Conservation (phyloP, 2,888 invertebrate genomes). For the Dolichomitus sp. region DNA sequence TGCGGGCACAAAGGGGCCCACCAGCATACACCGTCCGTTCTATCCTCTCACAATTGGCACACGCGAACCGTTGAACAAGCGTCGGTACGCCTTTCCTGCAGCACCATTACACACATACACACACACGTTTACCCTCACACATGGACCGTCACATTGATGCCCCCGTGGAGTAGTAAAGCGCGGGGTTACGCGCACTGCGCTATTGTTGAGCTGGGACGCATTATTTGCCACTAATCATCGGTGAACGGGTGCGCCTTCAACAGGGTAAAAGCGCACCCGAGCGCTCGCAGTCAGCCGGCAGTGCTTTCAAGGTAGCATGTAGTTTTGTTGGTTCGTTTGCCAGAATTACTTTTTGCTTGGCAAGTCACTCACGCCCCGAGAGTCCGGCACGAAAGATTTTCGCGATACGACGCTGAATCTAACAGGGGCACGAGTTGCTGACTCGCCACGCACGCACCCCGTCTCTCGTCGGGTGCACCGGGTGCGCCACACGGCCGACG, state of each 20-base stretch:
- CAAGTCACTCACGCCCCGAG: neutral
- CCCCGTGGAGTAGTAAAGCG: neutral
- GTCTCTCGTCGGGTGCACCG: slow-evolving; percentile 1
- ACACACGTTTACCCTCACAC: neutral
- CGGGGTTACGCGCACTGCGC: slow-evolving; percentile 19
- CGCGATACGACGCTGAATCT: slow-evolving; percentile 43
- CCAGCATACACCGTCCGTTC: neutral
- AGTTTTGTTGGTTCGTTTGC: slow-evolving; percentile 22
- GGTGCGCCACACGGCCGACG: slow-evolving; percentile 26
- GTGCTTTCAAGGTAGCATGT: slow-evolving; percentile 2
- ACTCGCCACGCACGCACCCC: slow-evolving; percentile 24
- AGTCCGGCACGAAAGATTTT: slow-evolving; percentile 36
- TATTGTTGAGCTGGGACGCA: slow-evolving; percentile 35
- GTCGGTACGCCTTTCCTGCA: slow-evolving; percentile 23
- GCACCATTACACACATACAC: neutral
- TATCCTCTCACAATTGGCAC: slow-evolving; percentile 23
- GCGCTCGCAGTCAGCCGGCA: neutral
- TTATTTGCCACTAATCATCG: slow-evolving; percentile 63
- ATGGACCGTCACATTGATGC: slow-evolving; percentile 1
- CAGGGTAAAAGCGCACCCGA: slow-evolving; percentile 20
- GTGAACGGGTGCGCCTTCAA: slow-evolving; percentile 54
- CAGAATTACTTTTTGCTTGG: slow-evolving; percentile 33
- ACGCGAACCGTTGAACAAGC: slow-evolving; percentile 8
- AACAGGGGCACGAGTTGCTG: slow-evolving; percentile 38
- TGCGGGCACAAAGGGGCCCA: slow-evolving; percentile 47